Conservation (phyloP, 2,888 invertebrate genomes). For the Druceiella hillmani region DNA sequence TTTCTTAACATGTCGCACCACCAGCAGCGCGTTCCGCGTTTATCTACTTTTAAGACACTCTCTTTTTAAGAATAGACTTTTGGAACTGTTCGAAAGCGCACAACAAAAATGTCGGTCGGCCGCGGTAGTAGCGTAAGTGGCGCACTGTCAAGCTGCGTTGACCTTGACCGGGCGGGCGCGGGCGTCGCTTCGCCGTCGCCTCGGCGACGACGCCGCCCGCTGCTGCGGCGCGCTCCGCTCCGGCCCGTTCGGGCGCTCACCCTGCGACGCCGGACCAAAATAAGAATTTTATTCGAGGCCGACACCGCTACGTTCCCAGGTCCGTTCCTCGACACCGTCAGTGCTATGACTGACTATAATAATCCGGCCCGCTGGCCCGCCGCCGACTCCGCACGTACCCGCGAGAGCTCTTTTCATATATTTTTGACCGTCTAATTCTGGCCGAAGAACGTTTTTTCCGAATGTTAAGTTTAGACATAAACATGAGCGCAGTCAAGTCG, state of each 20-base stretch:
- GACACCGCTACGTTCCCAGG: conserved; percentile 26
- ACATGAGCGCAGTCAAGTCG: conserved; percentile 38
- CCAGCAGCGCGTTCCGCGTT: too few species aligned
- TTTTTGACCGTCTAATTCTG: conserved; percentile 47
- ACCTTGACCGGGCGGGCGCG: conserved; percentile 19
- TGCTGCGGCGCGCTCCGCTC: conserved; percentile 13
- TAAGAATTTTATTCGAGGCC: conserved; percentile 49
- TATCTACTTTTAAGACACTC: too few species aligned
- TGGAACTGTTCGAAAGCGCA: too few species aligned
- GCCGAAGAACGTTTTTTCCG: conserved; percentile 25
- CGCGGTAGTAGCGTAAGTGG: too few species aligned
- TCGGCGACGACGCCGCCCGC: conserved; percentile 14
- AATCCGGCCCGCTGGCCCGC: conserved; percentile 22
- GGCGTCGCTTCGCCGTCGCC: conserved; percentile 25
- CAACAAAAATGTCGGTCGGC: too few species aligned
- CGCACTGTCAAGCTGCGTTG: too few species aligned
- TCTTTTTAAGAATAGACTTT: too few species aligned
- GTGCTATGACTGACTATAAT: conserved; percentile 16
- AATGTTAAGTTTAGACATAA: conserved; percentile 50
- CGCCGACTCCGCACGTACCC: conserved; percentile 32
- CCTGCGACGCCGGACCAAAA: conserved; percentile 33
- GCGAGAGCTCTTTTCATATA: too few species aligned
- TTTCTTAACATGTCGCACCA: too few species aligned
- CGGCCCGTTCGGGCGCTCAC: conserved; percentile 11
- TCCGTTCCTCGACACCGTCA: conserved; percentile 13